Base-by-base conservation (phyloP, 2,797 vertebrate species). In the Trematomus bernacchii region DNA sequence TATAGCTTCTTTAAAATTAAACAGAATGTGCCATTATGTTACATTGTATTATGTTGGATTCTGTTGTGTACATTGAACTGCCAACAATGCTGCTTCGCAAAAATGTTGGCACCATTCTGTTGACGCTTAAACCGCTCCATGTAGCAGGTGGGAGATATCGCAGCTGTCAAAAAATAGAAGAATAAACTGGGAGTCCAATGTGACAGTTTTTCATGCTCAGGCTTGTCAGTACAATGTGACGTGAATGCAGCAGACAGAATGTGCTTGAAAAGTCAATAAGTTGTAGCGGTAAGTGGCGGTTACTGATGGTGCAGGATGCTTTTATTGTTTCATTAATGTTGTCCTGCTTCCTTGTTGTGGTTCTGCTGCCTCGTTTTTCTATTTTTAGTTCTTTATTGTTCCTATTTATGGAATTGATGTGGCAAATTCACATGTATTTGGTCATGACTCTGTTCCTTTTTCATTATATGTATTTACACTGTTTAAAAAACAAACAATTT, bases 241-340 rank as follows among this genome's bases (percentile, higher is more conserved):
- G 0, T 37, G n/a, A 71, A 19, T 9, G 50, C 57, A 58, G 54
- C 19, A 46, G n/a, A 30, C 23, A 71, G 6, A 10, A 15, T 62
- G 37, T 55, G 30, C 19, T 30, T 6, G 18, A 71, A 37, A 6
- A 54, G 16, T 77, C n/a, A 50, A 48, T 50, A 52, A 8, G 5
- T 33, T 47, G 42, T 27, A 6, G 16, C 33, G 63, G 10, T 51
- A 53, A 46, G 19, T 63, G 19, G 48, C 46, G 64, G 43, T 71
- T 58, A 66, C 40, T 69, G 74, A 75, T 68, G 16, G 11, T 40
- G 40, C 54, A 69, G 40, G 42, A 4, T 63, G 58, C 57, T 74
- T 78, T 46, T 64, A 48, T 71, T 76, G 62, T 53, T 59, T 76
- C 70, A 40, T 70, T 50, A 21, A 21, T 75, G 47, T 44, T 66